Conservation (phyloP, 2,888 invertebrate species). For the Meteorus cinctellus region DNA sequence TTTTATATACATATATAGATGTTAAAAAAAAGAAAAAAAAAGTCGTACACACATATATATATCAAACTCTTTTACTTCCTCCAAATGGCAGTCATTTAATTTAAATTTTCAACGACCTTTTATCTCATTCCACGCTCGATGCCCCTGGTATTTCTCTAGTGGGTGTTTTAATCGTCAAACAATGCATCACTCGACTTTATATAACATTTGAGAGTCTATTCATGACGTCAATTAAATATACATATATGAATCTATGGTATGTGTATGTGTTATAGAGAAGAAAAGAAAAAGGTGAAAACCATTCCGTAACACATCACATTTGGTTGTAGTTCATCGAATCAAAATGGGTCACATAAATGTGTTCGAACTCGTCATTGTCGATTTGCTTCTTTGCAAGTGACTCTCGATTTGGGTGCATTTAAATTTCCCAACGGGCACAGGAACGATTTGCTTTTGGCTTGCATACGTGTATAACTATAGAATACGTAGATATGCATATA, state of each 20-base stretch:
- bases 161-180: not conserved
- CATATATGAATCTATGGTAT: not conserved
- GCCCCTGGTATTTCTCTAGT: slow-evolving; percentile 1
- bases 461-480: not conserved
- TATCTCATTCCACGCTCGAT: not conserved
- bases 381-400: slow-evolving; percentile 19
- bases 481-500: not conserved
- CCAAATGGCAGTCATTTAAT: slow-evolving; percentile 38
- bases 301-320: slow-evolving; percentile 11
- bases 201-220: not conserved
- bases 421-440: slow-evolving; percentile 44
- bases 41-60: not conserved
- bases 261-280: not conserved
- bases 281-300: not conserved
- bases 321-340: slow-evolving; percentile 18
- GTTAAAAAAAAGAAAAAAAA: not conserved
- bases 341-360: slow-evolving; percentile 29
- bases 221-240: not conserved
- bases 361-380: not conserved
- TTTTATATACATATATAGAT: not conserved
- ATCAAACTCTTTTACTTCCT: not conserved
- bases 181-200: not conserved
- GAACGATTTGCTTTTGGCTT: slow-evolving; percentile 28
- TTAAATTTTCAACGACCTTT: slow-evolving; percentile 24
- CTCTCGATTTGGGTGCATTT: slow-evolving; percentile 39